phyloP scores from a whole-genome alignment of 2,113 vertebrate species.

The Pandion haliaetus region DNA sequence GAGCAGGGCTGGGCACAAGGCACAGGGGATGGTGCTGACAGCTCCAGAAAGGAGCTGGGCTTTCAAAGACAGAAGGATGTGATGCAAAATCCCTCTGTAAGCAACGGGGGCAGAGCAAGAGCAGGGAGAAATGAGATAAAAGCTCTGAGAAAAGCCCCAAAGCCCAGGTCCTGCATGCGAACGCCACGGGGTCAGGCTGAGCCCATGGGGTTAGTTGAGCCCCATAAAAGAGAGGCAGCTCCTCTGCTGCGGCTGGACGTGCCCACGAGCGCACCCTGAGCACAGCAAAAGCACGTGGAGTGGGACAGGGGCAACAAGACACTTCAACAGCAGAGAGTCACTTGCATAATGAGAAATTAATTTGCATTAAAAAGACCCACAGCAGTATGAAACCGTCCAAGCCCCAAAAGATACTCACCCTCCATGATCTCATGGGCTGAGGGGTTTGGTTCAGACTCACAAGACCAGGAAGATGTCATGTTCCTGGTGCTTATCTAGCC shows the following conservation, averaged over 20 bases:
- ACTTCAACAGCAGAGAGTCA: fast-evolving
- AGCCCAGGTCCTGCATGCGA: neutral
- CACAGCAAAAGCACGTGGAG: neutral
- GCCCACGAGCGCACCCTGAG: neutral
- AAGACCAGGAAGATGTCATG: fast-evolving
- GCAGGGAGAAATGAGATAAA: fast-evolving
- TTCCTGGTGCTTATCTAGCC: neutral
- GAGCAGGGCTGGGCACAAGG: neutral
- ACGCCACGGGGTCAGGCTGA: neutral
- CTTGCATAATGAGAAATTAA: neutral
- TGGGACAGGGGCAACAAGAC: fast-evolving
- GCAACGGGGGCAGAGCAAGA: neutral
- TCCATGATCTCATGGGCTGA: fast-evolving
- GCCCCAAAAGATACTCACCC: neutral
- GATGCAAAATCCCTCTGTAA: neutral
- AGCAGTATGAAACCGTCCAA: fast-evolving
- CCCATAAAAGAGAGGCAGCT: neutral
- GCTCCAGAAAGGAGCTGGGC: neutral
- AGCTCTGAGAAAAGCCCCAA: neutral
- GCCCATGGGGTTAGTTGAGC: fast-evolving
- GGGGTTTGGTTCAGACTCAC: neutral
- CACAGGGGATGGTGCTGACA: neutral
- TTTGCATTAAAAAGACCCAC: neutral
- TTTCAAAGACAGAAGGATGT: neutral
- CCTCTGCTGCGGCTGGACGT: neutral